Conservation (phyloP, 2,888 invertebrate genomes). For the Nipponacmea schrenckii region DNA sequence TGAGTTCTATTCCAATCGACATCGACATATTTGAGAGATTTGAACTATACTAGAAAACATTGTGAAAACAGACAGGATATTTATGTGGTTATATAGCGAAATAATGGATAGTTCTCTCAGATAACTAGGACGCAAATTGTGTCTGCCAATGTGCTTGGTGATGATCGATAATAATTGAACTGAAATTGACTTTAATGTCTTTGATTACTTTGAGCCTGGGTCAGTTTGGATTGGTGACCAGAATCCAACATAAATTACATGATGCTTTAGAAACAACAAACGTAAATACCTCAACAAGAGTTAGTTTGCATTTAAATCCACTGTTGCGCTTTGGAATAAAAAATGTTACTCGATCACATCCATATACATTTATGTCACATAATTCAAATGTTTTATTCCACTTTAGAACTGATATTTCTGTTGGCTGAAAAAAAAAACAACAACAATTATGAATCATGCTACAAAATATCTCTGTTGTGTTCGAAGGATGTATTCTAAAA, state of each 20-base stretch:
- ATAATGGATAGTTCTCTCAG: background rate
- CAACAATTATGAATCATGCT: background rate
- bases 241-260: too few relatives aligned
- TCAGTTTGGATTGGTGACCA: too few relatives aligned
- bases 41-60: background rate
- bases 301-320: constrained; percentile 24
- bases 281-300: constrained; percentile 24
- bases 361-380: constrained; percentile 23
- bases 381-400: constrained; percentile 17
- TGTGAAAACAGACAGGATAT: too few relatives aligned
- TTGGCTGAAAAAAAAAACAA: background rate
- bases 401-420: constrained; percentile 11
- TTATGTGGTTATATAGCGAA: background rate
- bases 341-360: constrained; percentile 26
- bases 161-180: too few relatives aligned
- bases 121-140: too few relatives aligned
- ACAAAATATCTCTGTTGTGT: background rate
- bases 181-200: too few relatives aligned
- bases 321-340: constrained; percentile 4
- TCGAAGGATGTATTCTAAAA: background rate
- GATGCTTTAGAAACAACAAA: too few relatives aligned
- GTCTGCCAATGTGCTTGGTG: too few relatives aligned
- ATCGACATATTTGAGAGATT: background rate
- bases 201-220: too few relatives aligned
- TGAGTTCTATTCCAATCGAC: background rate